Evolutionary conservation across 2,888 invertebrate genomes (phyloP).

Genomic region (Pristionchus exspectatus): DNA sequence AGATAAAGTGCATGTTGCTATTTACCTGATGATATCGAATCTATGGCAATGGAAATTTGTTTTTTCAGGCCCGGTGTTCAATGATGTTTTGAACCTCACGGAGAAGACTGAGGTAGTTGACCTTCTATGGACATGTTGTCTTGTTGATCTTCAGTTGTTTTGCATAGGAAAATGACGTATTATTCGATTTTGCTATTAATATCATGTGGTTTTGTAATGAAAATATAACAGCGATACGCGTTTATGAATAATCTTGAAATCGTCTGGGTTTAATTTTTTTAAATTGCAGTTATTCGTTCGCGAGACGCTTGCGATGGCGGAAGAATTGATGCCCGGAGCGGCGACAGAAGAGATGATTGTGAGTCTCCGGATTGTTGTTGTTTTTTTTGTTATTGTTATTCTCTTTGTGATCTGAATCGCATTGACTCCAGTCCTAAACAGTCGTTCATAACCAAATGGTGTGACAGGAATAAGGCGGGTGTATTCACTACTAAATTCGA

Average conservation of each 20-base stretch:
- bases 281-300: not conserved
- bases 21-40: too few relatives aligned
- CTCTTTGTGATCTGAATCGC: not conserved
- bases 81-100: not conserved
- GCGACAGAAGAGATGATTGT: not conserved
- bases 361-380: not conserved
- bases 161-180: too few relatives aligned
- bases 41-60: not conserved
- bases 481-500: not conserved
- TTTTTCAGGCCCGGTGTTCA: not conserved
- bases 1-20: too few relatives aligned
- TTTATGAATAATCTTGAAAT: too few relatives aligned
- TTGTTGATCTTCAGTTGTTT: too few relatives aligned
- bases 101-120: not conserved
- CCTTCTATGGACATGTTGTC: not conserved
- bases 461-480: not conserved
- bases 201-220: too few relatives aligned
- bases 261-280: too few relatives aligned
- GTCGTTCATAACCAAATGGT: not conserved
- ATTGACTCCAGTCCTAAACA: not conserved
- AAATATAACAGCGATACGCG: too few relatives aligned
- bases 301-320: constrained; percentile 2
- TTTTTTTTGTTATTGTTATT: too few relatives aligned
- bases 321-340: not conserved
- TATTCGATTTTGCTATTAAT: too few relatives aligned